Base-by-base conservation (phyloP, 2,888 invertebrate species). In the Tanypteryx hageni region DNA sequence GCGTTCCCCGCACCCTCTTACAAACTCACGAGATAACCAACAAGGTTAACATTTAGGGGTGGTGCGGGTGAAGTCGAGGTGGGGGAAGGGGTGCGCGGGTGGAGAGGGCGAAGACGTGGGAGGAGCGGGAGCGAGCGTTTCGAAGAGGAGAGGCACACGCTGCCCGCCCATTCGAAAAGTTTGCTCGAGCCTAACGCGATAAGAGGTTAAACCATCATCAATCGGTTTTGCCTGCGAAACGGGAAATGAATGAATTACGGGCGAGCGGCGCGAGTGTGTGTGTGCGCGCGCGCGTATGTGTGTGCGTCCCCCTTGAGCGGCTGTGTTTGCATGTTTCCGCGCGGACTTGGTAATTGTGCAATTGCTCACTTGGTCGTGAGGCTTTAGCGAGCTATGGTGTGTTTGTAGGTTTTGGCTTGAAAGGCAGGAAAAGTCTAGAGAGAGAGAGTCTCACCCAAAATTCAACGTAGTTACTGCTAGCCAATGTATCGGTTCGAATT, bases 141-240 rank as follows among this genome's bases (percentile, higher is more conserved):
- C 44, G 44, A 44, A 44, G 44, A 44, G 44, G 44, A 44, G 44
- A 89, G 61, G 27, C n/a, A 64, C 64, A 59, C 68, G 59, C 86
- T 86, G 86, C 61, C 61, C 44, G 44, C 31, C 89, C 89, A 89
- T 89, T 61, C 89, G 89, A 89, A 89, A 89, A 89, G 89, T 89
- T 89, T 89, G 89, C 89, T 89, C 89, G 89, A 89, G 89, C 89
- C 89, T 89, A 89, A 89, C 61, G 89, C 89, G 89, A 89, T 89
- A 89, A 89, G 89, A 89, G 89, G 89, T 89, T 89, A 89, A 89
- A 89, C 89, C 89, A 89, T 89, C 89, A 89, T 89, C 89, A 89
- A 89, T 89, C 89, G 89, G 89, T 89, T 89, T 89, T 89, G 89
- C 89, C 89, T 89, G 64, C 64, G 89, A 89, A 89, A 89, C 89